Evolutionary conservation across 2,888 invertebrate species (phyloP).

Genomic region (Horisme vitalbata): DNA sequence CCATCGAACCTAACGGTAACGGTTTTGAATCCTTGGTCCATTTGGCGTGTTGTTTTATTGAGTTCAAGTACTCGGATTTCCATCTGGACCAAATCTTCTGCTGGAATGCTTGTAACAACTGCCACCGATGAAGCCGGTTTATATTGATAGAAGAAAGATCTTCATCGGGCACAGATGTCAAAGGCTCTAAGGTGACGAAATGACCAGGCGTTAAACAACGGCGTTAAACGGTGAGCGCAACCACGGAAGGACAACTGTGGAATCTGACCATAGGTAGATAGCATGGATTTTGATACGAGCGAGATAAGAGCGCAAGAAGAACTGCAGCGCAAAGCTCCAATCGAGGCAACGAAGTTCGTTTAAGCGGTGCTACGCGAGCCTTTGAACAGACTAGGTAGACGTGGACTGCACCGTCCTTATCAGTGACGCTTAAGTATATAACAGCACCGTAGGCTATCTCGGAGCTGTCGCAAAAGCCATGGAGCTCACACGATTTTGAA

Average conservation of each 20-base stretch:
- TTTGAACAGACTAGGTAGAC: neutral
- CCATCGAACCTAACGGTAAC: no score
- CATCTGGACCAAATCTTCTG: neutral
- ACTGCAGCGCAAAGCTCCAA: neutral
- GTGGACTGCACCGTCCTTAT: neutral
- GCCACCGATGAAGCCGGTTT: no score
- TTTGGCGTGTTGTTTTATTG: neutral
- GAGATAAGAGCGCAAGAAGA: no score
- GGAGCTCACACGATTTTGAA: no score
- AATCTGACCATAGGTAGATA: neutral
- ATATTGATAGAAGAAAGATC: no score
- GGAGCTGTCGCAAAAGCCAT: neutral
- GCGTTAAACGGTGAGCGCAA: neutral
- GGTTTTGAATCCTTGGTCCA: neutral
- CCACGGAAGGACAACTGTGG: neutral
- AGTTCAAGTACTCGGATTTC: neutral
- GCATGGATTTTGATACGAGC: neutral
- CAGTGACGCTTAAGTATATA: neutral
- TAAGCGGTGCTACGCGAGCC: neutral
- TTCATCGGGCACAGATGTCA: no score
- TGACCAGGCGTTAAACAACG: no score
- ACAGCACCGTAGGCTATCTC: neutral
- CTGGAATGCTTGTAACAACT: no score
- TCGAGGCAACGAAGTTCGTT: slow-evolving; percentile 3
- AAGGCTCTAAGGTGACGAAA: neutral